A percentile compares a stretch with the other conserved stretches of the same genome.
These are phyloP conservation scores for Propithecus perrieri DNA, from an alignment of 2,797 vertebrate genomes.

Conservation along the genomic window DNA sequence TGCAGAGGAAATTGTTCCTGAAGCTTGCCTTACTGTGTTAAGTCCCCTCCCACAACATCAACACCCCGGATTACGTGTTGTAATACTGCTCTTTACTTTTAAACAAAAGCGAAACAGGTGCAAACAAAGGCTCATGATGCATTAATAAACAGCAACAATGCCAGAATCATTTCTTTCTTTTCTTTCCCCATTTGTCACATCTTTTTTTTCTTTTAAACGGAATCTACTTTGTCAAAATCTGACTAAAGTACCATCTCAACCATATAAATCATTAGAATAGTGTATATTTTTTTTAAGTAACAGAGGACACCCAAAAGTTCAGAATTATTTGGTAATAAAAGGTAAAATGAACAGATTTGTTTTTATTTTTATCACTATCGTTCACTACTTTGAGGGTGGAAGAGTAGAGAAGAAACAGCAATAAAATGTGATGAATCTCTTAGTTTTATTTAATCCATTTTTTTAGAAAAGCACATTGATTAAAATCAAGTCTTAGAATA, in stretches of 20 bases:
- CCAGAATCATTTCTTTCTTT: background rate
- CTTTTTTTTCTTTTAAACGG: background rate
- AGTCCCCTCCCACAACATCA: conserved; percentile 68
- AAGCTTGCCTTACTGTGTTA: conserved; percentile 45
- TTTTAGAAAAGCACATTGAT: background rate
- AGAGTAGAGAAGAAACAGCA: background rate
- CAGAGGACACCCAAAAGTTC: conserved; percentile 37
- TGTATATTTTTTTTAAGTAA: conserved; percentile 55
- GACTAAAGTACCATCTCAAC: conserved; percentile 23
- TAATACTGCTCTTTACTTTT: conserved; percentile 62
- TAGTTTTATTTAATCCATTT: background rate
- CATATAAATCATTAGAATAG: conserved; percentile 37
- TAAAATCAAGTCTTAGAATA: background rate
- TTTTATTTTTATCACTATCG: background rate
- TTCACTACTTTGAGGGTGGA: background rate
- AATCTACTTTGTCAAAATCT: conserved; percentile 28
- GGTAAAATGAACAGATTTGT: background rate
- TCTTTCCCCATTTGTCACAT: background rate
- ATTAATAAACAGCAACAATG: background rate
- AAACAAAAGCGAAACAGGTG: conserved; percentile 77
- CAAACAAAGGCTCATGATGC: conserved; percentile 12
- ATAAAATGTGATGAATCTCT: background rate
- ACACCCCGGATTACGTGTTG: background rate
- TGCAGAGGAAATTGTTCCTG: conserved; percentile 42
- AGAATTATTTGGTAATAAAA: conserved; percentile 60